Evolutionary conservation across 1,140 invertebrate species (phyloP).

Genomic region (Kradibia gibbosae): DNA sequence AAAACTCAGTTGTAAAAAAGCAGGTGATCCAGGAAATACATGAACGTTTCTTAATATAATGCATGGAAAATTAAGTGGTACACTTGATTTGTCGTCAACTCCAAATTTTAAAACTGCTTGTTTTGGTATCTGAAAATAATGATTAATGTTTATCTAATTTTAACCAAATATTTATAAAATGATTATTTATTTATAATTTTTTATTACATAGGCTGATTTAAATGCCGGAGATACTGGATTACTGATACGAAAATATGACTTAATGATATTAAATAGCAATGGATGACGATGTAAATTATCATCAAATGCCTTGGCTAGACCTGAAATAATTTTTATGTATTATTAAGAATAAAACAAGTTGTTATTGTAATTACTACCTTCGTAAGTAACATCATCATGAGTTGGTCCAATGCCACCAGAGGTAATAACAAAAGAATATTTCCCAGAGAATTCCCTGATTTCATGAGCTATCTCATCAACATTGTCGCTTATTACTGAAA

Average conservation of each 20-base stretch:
- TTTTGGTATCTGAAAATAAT: constrained; percentile 68
- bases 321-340: constrained; percentile 58
- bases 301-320: constrained; percentile 81
- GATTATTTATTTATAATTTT: constrained; percentile 23
- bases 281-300: constrained; percentile 75
- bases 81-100: constrained; percentile 56
- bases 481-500: constrained; percentile 82
- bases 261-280: constrained; percentile 76
- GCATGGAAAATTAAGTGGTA: constrained; percentile 75
- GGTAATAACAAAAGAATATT: constrained; percentile 80
- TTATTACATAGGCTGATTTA: constrained; percentile 71
- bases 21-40: constrained; percentile 85
- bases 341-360: constrained; percentile 16
- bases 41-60: constrained; percentile 82
- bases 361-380: constrained; percentile 70
- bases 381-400: constrained; percentile 89
- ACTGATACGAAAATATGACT: constrained; percentile 65
- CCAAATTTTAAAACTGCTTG: constrained; percentile 70
- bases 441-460: constrained; percentile 78
- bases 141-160: not conserved
- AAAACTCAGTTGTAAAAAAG: constrained; percentile 78
- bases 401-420: constrained; percentile 88
- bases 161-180: not conserved
- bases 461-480: constrained; percentile 80
- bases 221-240: constrained; percentile 67